phyloP scores from a whole-genome alignment of 2,113 vertebrate genomes.

The Dasyornis broadbenti region DNA sequence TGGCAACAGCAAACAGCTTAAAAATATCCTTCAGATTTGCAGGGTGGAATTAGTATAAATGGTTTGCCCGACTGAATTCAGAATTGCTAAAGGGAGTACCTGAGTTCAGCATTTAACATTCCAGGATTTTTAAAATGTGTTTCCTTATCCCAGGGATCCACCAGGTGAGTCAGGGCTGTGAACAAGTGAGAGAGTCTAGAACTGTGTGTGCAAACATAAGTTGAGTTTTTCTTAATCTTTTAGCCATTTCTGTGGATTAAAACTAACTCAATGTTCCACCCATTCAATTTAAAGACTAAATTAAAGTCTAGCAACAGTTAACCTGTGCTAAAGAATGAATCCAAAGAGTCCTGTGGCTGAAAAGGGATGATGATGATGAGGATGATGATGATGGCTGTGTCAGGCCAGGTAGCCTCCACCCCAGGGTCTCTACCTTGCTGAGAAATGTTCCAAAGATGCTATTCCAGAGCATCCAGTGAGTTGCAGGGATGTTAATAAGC shows the following conservation, averaged over 20 bases:
- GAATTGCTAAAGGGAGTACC: neutral
- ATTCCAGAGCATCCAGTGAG: neutral
- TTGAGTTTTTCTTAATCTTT: neutral
- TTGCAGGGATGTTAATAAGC: neutral
- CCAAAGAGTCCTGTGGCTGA: neutral
- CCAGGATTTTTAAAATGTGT: accelerated
- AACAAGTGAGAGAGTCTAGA: no score
- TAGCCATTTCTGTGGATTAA: neutral
- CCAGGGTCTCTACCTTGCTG: neutral
- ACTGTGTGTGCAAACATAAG: neutral
- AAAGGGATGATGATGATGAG: neutral
- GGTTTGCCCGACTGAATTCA: neutral
- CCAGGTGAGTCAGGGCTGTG: accelerated
- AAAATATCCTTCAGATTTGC: neutral
- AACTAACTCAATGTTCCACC: neutral
- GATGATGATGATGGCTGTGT: neutral
- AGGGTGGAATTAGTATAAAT: neutral
- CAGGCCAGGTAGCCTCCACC: neutral
- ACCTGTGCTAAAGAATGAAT: neutral
- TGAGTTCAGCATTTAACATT: neutral
- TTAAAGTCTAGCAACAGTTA: neutral
- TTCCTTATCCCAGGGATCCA: neutral
- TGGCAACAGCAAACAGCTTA: neutral
- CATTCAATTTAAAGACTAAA: neutral
- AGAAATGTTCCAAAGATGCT: neutral